Evolutionary conservation across 2,113 vertebrate species (phyloP).

Genomic region (Puffinus mauretanicus): DNA sequence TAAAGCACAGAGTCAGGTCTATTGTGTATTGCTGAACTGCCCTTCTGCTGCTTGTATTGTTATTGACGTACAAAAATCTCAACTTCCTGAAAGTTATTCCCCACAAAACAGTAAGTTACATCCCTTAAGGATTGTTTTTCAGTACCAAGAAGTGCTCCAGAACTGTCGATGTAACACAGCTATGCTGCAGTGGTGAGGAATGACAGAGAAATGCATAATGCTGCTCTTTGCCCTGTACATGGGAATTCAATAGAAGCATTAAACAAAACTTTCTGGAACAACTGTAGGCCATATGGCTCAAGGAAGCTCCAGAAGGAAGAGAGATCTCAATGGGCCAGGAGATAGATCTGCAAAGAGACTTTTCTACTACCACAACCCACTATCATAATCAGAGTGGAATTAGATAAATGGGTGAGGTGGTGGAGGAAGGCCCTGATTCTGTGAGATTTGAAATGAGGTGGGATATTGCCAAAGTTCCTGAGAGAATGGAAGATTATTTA

Average conservation of each 20-base stretch:
- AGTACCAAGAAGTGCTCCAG: background rate
- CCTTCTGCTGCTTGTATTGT: background rate
- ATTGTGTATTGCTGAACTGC: background rate
- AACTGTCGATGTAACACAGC: background rate
- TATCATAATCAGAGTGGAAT: background rate
- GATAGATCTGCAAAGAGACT: background rate
- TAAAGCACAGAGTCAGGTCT: background rate
- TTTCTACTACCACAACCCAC: background rate
- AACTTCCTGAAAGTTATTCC: background rate
- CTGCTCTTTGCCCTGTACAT: background rate
- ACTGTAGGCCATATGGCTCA: background rate
- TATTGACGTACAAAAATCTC: background rate
- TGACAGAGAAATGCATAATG: background rate
- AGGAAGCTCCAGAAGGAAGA: background rate
- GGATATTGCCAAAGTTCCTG: background rate
- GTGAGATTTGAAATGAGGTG: background rate
- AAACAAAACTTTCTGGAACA: background rate
- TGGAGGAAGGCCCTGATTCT: background rate
- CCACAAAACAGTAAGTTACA: background rate
- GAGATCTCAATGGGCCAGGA: background rate
- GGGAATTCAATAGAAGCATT: background rate
- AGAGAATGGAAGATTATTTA: background rate
- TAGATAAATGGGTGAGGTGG: background rate
- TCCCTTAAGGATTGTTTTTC: background rate
- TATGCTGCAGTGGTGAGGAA: background rate